phyloP scores from a whole-genome alignment of 2,888 invertebrate genomes.

The Polydrusus pterygomalis region DNA sequence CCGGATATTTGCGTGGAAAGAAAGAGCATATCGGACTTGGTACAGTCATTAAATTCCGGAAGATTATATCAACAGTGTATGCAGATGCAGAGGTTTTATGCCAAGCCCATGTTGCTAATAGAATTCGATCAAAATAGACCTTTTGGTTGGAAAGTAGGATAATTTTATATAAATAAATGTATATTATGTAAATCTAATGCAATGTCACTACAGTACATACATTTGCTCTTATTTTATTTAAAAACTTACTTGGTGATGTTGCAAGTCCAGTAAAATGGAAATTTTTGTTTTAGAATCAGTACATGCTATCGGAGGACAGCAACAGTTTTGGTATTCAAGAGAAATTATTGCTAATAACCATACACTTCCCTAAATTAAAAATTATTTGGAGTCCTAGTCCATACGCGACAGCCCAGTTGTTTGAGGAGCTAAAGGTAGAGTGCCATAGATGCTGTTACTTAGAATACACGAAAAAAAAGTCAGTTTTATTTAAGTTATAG shows the following conservation, averaged over 20 bases:
- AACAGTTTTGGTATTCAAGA: conserved; percentile 87
- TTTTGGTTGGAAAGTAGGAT: conserved; percentile 87
- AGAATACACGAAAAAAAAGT: too few species aligned
- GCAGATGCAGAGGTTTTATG: conserved; percentile 93
- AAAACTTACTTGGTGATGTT: too few species aligned
- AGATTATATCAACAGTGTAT: conserved; percentile 96
- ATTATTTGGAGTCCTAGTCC: conserved; percentile 98
- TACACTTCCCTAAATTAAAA: conserved; percentile 94
- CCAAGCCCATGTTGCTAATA: conserved; percentile 91
- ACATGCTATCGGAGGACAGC: conserved; percentile 85
- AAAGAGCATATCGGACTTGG: conserved; percentile 96
- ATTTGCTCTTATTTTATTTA: background rate
- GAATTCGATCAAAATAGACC: conserved; percentile 97
- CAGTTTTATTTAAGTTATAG: too few species aligned
- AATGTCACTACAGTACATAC: background rate
- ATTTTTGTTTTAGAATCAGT: conserved; percentile 79
- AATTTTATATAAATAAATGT: background rate
- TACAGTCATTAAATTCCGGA: conserved; percentile 95
- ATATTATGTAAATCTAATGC: too few species aligned
- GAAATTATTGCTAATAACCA: conserved; percentile 92
- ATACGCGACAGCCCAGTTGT: conserved; percentile 95
- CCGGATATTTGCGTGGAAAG: conserved; percentile 98
- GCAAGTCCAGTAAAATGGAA: background rate
- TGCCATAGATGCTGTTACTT: too few species aligned
- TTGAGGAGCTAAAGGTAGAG: conserved; percentile 92